Evolutionary conservation across 2,113 vertebrate species (phyloP).

Genomic region (Holacanthus passer): DNA sequence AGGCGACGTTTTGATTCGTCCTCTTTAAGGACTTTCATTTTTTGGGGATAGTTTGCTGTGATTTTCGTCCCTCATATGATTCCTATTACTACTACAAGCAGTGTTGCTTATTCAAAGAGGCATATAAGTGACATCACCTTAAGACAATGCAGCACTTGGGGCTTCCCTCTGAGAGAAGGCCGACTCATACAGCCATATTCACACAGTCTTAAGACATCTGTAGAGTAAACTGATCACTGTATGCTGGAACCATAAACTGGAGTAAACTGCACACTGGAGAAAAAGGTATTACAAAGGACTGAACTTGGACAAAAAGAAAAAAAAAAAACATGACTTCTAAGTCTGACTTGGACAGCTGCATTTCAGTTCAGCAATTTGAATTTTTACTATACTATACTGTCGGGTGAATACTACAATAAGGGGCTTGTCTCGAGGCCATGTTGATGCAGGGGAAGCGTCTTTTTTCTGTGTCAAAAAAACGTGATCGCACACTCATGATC

Average conservation of each 20-base stretch:
- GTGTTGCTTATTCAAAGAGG: constrained; percentile 56
- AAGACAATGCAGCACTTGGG: constrained; percentile 73
- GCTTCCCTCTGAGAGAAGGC: constrained; percentile 64
- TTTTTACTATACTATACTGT: constrained; percentile 14
- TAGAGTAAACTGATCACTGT: constrained; percentile 70
- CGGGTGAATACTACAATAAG: constrained; percentile 27
- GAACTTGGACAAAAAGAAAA: constrained; percentile 7
- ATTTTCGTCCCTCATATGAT: constrained; percentile 16
- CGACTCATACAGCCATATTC: constrained; percentile 57
- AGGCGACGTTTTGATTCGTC: background rate
- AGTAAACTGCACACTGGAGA: constrained; percentile 73
- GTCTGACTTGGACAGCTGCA: constrained; percentile 41
- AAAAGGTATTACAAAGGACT: constrained; percentile 5
- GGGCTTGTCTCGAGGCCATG: constrained; percentile 28
- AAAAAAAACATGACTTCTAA: background rate
- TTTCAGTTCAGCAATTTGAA: constrained; percentile 21
- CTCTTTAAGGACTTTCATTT: background rate
- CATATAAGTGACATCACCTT: constrained; percentile 71
- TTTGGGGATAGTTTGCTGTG: background rate
- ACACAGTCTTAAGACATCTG: constrained; percentile 72
- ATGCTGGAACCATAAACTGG: constrained; percentile 66
- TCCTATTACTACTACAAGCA: constrained; percentile 36
- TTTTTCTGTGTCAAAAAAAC: constrained; percentile 6
- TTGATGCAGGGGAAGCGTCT: constrained; percentile 24
- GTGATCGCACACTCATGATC: background rate